Evolutionary conservation across 2,113 vertebrate species (phyloP).

Genomic region (Sardina pilchardus): DNA sequence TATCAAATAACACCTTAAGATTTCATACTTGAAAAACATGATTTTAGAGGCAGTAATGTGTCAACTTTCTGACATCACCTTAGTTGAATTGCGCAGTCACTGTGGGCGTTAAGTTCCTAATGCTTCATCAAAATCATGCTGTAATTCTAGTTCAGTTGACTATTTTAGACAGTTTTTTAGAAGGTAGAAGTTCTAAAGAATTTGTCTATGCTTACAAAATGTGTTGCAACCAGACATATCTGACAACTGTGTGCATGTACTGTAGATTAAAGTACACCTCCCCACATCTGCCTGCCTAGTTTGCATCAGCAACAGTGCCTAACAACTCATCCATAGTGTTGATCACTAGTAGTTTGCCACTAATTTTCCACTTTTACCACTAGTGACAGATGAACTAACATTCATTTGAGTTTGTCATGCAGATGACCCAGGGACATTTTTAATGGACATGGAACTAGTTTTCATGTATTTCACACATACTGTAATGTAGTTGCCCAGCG

Average conservation of each 20-base stretch:
- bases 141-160: not conserved
- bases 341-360: not conserved
- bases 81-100: not conserved
- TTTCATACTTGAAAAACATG: not conserved
- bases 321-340: too few relatives aligned
- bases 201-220: not conserved
- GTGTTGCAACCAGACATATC: not conserved
- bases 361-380: not conserved
- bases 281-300: too few relatives aligned
- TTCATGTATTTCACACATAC: too few relatives aligned
- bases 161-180: too few relatives aligned
- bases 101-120: not conserved
- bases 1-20: not conserved
- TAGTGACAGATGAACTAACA: not conserved
- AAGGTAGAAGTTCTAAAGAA: not conserved
- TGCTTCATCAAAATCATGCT: not conserved
- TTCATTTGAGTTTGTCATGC: not conserved
- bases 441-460: too few relatives aligned
- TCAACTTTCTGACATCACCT: not conserved
- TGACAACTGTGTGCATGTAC: not conserved
- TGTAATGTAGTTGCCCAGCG: too few relatives aligned
- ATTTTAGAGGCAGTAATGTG: not conserved
- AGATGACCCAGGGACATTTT: not conserved
- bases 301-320: too few relatives aligned
- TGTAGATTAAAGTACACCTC: not conserved